Evolutionary conservation across 30 jellyfish, hydroid and myxozoan species (phyloP), one percentile per base, ranked within the genome.

Genomic region (Aurelia sp.): DNA sequence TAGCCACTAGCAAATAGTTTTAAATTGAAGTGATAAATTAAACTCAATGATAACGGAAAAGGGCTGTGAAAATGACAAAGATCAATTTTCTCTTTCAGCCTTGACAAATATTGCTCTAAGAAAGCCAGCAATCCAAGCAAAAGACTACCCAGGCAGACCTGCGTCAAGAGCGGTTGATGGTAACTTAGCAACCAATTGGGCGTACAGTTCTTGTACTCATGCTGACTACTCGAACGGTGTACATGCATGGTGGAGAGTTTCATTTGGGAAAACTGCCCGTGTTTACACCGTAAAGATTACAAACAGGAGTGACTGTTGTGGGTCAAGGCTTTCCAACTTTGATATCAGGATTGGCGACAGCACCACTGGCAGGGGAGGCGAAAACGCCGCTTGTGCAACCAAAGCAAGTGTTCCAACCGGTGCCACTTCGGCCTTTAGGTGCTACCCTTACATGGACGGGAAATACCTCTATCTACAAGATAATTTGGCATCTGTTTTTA

Each of bases 251-350:
- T 74, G 85, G 85, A 74, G 63, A 71, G 85, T 74, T 74, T 50
- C 57, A 18, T 74, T 74, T 52, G 85, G 73, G 13, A 60, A 52
- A 74, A 74, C 58, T 53, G 85, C 85, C 31, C 59, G 57, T 5
- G 85, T 74, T 13, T 44, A 51, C 30, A 11, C 85, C 22, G 85
- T 74, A 0, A 24, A 52, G 35, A 24, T 74, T 35, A 68, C 79
- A 21, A 68, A 35, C 48, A 55, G 79, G 35, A 67, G 87, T 24
- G 87, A 76, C 64, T 76, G 87, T 27, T 76, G 87, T 76, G 87
- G 87, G 20, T 65, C 11, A 2, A 61, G 87, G 10, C 65, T 76
- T 19, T 76, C 87, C 15, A 38, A 76, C 59, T 76, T 76, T 63
- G 44, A 76, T 40, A 61, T 76, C 38, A 31, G 76, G 19, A 48